Percentiles rank a stretch among this genome's conserved stretches.
phyloP scores from a whole-genome alignment of 2,888 invertebrate species.

The Luperina testacea region DNA sequence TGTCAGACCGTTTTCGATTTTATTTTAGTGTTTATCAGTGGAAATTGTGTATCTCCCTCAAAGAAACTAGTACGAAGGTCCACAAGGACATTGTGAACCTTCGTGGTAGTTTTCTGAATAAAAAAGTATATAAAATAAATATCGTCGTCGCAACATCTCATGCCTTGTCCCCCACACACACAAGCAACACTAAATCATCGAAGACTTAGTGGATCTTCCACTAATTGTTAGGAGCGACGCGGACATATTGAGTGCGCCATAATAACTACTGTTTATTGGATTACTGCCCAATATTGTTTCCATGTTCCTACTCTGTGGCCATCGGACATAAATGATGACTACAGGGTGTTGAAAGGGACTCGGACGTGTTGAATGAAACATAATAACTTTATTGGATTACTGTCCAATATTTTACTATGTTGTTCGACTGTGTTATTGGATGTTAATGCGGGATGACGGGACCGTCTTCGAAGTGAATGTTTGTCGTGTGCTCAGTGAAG shows the following conservation, averaged over 20 bases:
- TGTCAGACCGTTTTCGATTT: not conserved
- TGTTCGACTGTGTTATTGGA: slow-evolving; percentile 10
- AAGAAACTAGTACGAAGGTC: too few species aligned
- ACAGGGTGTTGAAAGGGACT: not conserved
- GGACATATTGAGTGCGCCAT: slow-evolving; percentile 55
- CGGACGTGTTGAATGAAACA: slow-evolving; percentile 6
- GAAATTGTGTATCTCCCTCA: not conserved
- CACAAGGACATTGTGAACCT: too few species aligned
- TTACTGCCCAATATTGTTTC: slow-evolving; percentile 53
- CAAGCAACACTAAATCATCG: slow-evolving; percentile 70
- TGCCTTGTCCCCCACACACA: slow-evolving; percentile 31
- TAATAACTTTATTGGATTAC: slow-evolving; percentile 15
- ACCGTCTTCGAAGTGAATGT: not conserved
- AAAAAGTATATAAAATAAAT: not conserved
- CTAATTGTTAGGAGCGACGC: slow-evolving; percentile 70
- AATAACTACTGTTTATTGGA: slow-evolving; percentile 57
- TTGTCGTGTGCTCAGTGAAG: not conserved
- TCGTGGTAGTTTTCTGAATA: too few species aligned
- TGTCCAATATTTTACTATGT: slow-evolving; percentile 17
- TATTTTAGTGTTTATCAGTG: not conserved
- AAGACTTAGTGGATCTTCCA: slow-evolving; percentile 68
- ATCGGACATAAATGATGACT: slow-evolving; percentile 18
- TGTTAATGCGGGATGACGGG: slow-evolving; percentile 21
- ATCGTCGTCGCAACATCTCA: not conserved
- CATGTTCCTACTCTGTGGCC: slow-evolving; percentile 21